Percentiles rank a stretch among this genome's conserved stretches.
phyloP scores from a whole-genome alignment of 2,888 invertebrate genomes.

The Metalampra italica region DNA sequence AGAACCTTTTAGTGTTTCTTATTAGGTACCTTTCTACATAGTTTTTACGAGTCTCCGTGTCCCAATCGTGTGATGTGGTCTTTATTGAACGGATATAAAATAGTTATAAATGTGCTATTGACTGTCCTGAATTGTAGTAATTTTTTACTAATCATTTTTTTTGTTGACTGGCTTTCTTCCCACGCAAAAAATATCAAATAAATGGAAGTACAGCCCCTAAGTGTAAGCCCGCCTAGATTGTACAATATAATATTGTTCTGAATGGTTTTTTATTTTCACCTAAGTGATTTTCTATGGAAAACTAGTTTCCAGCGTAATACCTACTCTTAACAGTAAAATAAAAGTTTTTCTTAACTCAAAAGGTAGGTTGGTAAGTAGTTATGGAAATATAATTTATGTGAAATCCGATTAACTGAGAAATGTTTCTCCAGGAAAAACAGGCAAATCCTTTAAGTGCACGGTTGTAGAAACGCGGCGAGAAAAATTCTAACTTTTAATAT shows the following conservation, averaged over 20 bases:
- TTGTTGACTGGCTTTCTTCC: too few relatives aligned
- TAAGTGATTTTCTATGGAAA: too few relatives aligned
- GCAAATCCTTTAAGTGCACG: not conserved
- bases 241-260: too few relatives aligned
- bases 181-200: too few relatives aligned
- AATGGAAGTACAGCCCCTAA: too few relatives aligned
- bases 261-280: too few relatives aligned
- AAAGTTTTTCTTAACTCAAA: not conserved
- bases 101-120: not conserved
- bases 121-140: too few relatives aligned
- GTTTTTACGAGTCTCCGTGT: slow-evolving; percentile 22
- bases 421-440: not conserved
- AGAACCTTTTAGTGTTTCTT: slow-evolving; percentile 42
- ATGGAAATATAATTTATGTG: not conserved
- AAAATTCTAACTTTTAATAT: not conserved
- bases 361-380: not conserved
- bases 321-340: not conserved
- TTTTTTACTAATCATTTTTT: too few relatives aligned
- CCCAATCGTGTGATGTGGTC: slow-evolving; percentile 17
- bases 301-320: too few relatives aligned
- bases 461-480: not conserved
- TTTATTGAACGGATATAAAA: not conserved
- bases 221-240: too few relatives aligned
- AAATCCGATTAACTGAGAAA: not conserved
- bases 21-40: slow-evolving; percentile 31